Evolutionary conservation across 1,140 invertebrate genomes (phyloP).

Genomic region (Cyphomyrmex costatus): DNA sequence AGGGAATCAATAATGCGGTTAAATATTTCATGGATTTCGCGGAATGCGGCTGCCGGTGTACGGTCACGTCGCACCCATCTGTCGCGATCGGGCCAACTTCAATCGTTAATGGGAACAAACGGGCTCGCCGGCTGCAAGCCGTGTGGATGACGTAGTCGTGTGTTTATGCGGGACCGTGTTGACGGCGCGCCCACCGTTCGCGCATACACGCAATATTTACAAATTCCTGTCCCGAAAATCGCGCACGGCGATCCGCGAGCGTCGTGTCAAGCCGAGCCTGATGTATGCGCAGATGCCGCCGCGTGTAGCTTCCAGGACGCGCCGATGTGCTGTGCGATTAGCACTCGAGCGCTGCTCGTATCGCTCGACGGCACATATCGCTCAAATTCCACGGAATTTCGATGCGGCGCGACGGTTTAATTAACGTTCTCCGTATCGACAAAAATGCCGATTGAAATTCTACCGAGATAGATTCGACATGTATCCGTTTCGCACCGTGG

Average conservation of each 20-base stretch:
- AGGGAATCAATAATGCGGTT: slow-evolving; percentile 83
- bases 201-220: slow-evolving; percentile 80
- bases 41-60: slow-evolving; percentile 80
- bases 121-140: slow-evolving; percentile 75
- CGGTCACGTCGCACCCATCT: slow-evolving; percentile 84
- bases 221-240: slow-evolving; percentile 80
- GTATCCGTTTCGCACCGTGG: slow-evolving; percentile 19
- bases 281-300: slow-evolving; percentile 78
- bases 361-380: slow-evolving; percentile 44
- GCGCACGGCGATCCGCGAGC: slow-evolving; percentile 72
- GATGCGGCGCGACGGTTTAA: slow-evolving; percentile 53
- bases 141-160: slow-evolving; percentile 77
- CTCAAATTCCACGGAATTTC: slow-evolving; percentile 62
- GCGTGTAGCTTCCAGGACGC: slow-evolving; percentile 74
- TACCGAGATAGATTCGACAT: slow-evolving; percentile 49
- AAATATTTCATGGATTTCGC: slow-evolving; percentile 85
- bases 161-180: slow-evolving; percentile 77
- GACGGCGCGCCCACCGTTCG: slow-evolving; percentile 50
- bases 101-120: slow-evolving; percentile 84
- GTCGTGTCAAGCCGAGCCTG: slow-evolving; percentile 72
- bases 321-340: slow-evolving; percentile 72
- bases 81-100: slow-evolving; percentile 83
- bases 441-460: slow-evolving; percentile 61
- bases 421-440: slow-evolving; percentile 62
- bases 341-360: slow-evolving; percentile 55